A percentile compares a stretch with the other conserved stretches of the same genome.
These are phyloP conservation scores for Sclerodermus sp. DNA, from an alignment of 2,888 invertebrate genomes.

Conservation along the genomic window DNA sequence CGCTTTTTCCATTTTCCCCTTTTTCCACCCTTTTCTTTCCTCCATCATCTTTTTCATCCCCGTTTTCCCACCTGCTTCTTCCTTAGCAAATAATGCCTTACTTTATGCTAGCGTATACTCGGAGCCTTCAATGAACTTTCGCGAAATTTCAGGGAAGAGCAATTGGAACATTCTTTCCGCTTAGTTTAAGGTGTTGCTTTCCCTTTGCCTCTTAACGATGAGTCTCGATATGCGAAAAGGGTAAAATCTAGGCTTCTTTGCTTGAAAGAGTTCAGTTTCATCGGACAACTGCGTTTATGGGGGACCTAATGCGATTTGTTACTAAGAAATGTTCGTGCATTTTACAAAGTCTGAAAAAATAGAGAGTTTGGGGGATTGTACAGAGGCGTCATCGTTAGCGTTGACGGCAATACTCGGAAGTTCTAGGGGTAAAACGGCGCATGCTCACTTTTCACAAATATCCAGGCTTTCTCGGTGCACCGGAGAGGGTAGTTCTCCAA, in stretches of 20 bases:
- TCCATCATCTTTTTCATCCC: slow-evolving; percentile 2
- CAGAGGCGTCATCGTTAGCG: slow-evolving; percentile 42
- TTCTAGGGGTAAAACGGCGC: slow-evolving; percentile 19
- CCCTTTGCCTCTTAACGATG: no score
- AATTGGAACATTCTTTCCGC: no score
- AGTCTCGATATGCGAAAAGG: no score
- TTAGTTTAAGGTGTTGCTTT: no score
- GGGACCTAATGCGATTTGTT: no score
- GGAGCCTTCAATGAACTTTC: no score
- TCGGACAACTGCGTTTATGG: no score
- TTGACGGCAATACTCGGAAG: slow-evolving; percentile 35
- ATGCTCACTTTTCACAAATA: slow-evolving; percentile 25
- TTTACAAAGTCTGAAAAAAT: background rate
- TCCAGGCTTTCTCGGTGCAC: slow-evolving; percentile 7
- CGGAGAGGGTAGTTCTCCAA: background rate
- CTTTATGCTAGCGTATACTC: no score
- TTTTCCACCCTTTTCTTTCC: slow-evolving; percentile 11
- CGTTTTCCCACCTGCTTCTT: background rate
- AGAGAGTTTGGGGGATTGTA: slow-evolving; percentile 20
- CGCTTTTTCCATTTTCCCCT: slow-evolving; percentile 1
- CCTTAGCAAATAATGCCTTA: background rate
- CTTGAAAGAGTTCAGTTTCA: no score
- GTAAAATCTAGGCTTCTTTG: no score
- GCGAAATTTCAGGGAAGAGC: no score
- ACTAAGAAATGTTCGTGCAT: no score